Evolutionary conservation across 2,888 invertebrate genomes (phyloP).

Genomic region (Druceiella hillmani): DNA sequence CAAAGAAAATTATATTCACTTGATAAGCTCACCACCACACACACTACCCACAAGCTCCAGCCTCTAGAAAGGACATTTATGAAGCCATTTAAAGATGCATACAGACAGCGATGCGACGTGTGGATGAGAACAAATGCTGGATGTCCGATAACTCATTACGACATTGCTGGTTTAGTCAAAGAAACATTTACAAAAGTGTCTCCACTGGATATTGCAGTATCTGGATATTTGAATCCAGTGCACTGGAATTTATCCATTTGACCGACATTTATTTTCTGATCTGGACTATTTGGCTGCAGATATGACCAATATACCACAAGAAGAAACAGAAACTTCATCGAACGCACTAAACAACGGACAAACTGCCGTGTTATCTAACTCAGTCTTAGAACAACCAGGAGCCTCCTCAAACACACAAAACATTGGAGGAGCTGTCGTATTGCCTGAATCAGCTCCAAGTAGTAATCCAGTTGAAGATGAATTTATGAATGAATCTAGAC

Average conservation of each 20-base stretch:
- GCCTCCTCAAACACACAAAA: too few relatives aligned
- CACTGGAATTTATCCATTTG: constrained; percentile 20
- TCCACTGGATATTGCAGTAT: constrained; percentile 17
- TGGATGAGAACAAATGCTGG: constrained; percentile 23
- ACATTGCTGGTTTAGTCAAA: constrained; percentile 18
- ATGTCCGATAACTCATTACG: constrained; percentile 19
- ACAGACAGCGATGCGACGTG: constrained; percentile 16
- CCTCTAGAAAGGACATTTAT: constrained; percentile 24
- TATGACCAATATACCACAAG: constrained; percentile 9
- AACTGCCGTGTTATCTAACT: too few relatives aligned
- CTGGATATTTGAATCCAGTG: constrained; percentile 22
- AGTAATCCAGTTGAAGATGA: too few relatives aligned
- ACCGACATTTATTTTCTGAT: constrained; percentile 19
- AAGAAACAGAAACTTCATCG: too few relatives aligned
- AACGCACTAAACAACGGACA: too few relatives aligned
- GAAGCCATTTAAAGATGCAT: constrained; percentile 24
- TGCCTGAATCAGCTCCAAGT: too few relatives aligned
- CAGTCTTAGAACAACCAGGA: too few relatives aligned
- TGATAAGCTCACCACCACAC: constrained; percentile 23
- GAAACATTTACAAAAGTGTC: constrained; percentile 19
- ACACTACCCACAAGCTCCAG: constrained; percentile 24
- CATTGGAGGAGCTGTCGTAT: too few relatives aligned
- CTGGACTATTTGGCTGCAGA: constrained; percentile 12
- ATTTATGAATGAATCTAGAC: too few relatives aligned
- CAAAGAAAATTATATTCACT: constrained; percentile 5